phyloP scores from a whole-genome alignment of 2,888 invertebrate genomes.

The Drosophila eohydei region DNA sequence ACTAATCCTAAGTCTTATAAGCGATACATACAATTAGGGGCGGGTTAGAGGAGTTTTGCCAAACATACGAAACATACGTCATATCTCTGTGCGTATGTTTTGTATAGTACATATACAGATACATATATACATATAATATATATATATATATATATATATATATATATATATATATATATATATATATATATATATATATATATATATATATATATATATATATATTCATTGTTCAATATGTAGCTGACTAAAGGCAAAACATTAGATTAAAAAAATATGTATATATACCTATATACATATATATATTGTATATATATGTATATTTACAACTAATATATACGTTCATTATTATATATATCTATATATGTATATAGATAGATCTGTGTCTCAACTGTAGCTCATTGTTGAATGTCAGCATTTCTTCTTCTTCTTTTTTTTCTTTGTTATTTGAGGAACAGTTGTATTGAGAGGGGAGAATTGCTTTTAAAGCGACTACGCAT shows the following conservation, averaged over 20 bases:
- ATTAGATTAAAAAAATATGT: conserved; percentile 29
- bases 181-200: neutral
- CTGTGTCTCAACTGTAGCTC: conserved; percentile 11
- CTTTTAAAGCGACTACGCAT: conserved; percentile 27
- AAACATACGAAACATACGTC: conserved; percentile 2
- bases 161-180: conserved; percentile 1
- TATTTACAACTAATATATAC: neutral
- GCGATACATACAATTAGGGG: conserved; percentile 35
- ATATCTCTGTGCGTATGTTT: neutral
- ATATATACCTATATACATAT: conserved; percentile 2
- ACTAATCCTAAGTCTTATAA: conserved; percentile 43
- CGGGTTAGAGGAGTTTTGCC: conserved; percentile 8
- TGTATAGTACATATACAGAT: neutral
- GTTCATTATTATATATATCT: neutral
- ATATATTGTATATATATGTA: conserved; percentile 3
- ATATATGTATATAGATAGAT: conserved; percentile 13
- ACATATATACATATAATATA: neutral
- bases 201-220: conserved; percentile 2
- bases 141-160: conserved; percentile 2
- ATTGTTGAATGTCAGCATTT: conserved; percentile 11
- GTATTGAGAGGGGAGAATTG: conserved; percentile 3
- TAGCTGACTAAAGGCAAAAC: conserved; percentile 52
- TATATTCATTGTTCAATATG: conserved; percentile 13
- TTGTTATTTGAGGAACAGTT: conserved; percentile 5
- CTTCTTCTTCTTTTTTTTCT: neutral